These are phyloP conservation scores for Mactromeris polynyma DNA, from an alignment of 2,888 invertebrate genomes.

Conservation along the genomic window DNA sequence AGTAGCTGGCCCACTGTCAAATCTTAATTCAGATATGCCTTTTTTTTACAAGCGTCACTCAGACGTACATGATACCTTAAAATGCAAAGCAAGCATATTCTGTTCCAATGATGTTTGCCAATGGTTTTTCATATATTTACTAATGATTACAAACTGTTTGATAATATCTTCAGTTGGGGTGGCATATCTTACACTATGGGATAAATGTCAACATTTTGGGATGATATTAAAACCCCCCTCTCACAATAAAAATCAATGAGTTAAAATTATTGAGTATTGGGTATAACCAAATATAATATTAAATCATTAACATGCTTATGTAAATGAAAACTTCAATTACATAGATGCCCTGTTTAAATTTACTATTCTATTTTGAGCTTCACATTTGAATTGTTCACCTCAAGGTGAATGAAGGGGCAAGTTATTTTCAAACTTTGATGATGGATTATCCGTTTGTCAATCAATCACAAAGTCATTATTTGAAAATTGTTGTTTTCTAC, in stretches of 20 bases:
- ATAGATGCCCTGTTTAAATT: not conserved
- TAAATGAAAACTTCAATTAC: too few relatives aligned
- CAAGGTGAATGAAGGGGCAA: too few relatives aligned
- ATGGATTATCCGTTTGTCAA: too few relatives aligned
- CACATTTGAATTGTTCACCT: too few relatives aligned
- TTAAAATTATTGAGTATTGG: not conserved
- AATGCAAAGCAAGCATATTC: constrained; percentile 30
- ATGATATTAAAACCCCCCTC: not conserved
- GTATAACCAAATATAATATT: too few relatives aligned
- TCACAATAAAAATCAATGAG: not conserved
- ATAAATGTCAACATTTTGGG: not conserved
- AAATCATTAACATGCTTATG: too few relatives aligned
- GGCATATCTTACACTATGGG: not conserved
- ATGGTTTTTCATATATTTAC: not conserved
- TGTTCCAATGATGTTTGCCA: not conserved
- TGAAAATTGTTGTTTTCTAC: too few relatives aligned
- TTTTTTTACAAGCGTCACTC: not conserved
- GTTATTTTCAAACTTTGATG: too few relatives aligned
- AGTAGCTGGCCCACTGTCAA: not conserved
- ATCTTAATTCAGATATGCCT: not conserved
- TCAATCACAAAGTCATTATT: too few relatives aligned
- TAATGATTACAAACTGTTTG: not conserved
- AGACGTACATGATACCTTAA: not conserved
- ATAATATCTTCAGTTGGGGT: not conserved
- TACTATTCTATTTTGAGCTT: too few relatives aligned